A percentile compares a stretch with the other conserved stretches of the same genome.
Evolutionary conservation across 2,888 invertebrate species (phyloP).

Genomic region (Antheraea assamensis): DNA sequence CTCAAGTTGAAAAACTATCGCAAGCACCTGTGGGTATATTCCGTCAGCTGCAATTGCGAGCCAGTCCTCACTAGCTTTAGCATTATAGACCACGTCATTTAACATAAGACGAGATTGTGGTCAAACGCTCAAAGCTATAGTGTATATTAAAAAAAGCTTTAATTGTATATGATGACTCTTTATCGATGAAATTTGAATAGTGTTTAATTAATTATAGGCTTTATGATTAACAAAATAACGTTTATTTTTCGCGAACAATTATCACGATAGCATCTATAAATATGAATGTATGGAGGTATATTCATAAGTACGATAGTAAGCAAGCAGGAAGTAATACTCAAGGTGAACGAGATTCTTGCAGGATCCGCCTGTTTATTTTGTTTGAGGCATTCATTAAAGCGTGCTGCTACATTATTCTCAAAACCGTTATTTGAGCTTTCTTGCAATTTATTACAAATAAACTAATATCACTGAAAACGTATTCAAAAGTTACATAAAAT

Average conservation of each 20-base stretch:
- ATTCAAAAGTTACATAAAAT: neutral
- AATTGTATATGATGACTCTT: neutral
- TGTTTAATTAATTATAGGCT: neutral
- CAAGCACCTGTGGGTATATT: no score
- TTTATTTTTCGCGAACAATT: neutral
- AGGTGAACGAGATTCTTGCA: conserved; percentile 74
- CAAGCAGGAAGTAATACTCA: conserved; percentile 76
- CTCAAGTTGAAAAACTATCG: no score
- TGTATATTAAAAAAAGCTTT: no score
- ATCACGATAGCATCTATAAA: conserved; percentile 1
- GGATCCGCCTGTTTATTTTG: conserved; percentile 54
- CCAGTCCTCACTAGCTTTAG: no score
- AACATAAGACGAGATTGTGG: no score
- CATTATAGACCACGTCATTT: no score
- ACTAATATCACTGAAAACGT: neutral
- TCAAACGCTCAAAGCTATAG: no score
- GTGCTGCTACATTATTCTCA: conserved; percentile 24
- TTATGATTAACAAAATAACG: neutral
- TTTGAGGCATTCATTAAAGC: conserved; percentile 53
- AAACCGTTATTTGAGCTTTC: neutral
- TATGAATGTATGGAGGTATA: neutral
- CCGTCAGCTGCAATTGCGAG: no score
- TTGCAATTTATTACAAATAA: neutral
- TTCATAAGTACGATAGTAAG: conserved; percentile 10
- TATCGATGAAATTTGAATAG: neutral